These are phyloP conservation scores for Lasaia peninsularis DNA, from an alignment of 1,140 invertebrate species.

Conservation along the genomic window DNA sequence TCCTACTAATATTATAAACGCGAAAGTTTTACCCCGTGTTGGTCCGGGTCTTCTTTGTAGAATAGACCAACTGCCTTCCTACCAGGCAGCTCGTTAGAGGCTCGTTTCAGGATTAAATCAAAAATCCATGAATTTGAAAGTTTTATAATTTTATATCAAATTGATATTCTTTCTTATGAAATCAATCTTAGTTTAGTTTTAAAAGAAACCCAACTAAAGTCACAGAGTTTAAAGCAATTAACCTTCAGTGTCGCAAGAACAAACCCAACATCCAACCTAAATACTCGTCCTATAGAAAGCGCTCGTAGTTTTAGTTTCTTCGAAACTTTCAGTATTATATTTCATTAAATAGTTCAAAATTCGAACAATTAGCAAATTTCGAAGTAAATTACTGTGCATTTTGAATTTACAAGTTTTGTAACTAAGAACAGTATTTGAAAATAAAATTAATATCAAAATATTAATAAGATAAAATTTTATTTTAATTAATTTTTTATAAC, in stretches of 20 bases:
- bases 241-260: background rate
- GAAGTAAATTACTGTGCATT: background rate
- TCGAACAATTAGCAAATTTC: background rate
- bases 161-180: background rate
- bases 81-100: too few relatives aligned
- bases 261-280: background rate
- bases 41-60: too few relatives aligned
- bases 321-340: background rate
- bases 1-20: too few relatives aligned
- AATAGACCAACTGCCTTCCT: too few relatives aligned
- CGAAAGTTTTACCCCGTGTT: too few relatives aligned
- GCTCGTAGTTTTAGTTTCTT: background rate
- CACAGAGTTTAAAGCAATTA: background rate
- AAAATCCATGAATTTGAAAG: too few relatives aligned
- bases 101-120: too few relatives aligned
- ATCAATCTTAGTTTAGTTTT: background rate
- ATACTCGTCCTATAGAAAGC: background rate
- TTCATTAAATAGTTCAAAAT: constrained; percentile 1
- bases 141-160: too few relatives aligned
- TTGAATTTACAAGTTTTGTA: background rate
- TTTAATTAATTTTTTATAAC: too few relatives aligned
- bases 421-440: background rate
- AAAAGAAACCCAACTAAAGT: background rate
- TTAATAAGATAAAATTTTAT: background rate
- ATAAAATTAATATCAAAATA: too few relatives aligned